These are phyloP conservation scores for Anodontia alba DNA, from an alignment of 2,888 invertebrate species.

Conservation along the genomic window DNA sequence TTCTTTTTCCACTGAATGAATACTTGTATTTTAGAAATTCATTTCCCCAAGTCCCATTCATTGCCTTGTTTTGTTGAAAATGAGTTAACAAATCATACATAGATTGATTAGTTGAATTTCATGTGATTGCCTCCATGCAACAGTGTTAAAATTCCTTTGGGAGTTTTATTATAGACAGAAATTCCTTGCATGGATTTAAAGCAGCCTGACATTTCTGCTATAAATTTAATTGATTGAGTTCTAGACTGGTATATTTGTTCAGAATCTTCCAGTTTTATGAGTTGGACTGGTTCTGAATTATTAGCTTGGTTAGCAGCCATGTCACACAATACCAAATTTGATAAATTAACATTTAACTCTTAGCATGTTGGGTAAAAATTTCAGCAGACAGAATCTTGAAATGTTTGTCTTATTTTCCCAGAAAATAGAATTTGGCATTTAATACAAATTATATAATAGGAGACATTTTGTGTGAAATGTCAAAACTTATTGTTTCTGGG, in stretches of 20 bases:
- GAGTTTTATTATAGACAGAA: neutral
- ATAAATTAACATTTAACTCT: neutral
- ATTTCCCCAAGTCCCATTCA: neutral
- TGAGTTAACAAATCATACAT: constrained; percentile 2
- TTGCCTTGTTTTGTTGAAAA: neutral
- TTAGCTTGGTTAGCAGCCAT: neutral
- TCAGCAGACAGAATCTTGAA: no score
- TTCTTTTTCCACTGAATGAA: no score
- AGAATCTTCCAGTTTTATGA: neutral
- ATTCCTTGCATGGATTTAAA: neutral
- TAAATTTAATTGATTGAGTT: no score
- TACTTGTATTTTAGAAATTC: no score
- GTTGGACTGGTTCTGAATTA: constrained; percentile 6
- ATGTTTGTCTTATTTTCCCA: no score
- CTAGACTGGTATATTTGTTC: no score
- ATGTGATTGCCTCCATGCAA: neutral
- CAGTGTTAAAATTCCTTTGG: neutral
- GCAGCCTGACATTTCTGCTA: no score
- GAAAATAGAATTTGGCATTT: no score
- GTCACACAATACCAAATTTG: neutral
- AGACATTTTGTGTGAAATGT: no score
- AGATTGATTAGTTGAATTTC: constrained; percentile 5
- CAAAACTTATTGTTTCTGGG: no score
- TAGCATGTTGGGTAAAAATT: no score
- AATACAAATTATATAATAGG: no score